Evolutionary conservation across 1,140 invertebrate species (phyloP).

Genomic region (Leptoteleia sp.): DNA sequence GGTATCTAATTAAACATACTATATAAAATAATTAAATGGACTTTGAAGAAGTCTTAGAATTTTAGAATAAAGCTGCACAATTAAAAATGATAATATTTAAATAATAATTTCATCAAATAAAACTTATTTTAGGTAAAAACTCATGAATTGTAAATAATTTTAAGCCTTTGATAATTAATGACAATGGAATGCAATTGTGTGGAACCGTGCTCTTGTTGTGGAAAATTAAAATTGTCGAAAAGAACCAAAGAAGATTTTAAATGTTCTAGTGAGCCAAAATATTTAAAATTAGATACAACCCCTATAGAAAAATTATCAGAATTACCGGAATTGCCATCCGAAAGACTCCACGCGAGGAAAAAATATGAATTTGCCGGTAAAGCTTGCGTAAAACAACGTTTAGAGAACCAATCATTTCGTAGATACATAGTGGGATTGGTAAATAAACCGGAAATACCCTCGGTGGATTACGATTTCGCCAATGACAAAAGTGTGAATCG

Average conservation of each 20-base stretch:
- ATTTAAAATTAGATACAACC: slow-evolving; percentile 42
- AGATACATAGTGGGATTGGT: slow-evolving; percentile 89
- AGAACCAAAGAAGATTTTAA: slow-evolving; percentile 6
- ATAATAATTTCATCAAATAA: too few species aligned
- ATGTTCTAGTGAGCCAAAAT: slow-evolving; percentile 19
- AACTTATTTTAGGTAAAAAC: too few species aligned
- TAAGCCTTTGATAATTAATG: too few species aligned
- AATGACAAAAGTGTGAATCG: slow-evolving; percentile 87
- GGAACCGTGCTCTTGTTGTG: slow-evolving; percentile 1
- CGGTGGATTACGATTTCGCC: slow-evolving; percentile 52
- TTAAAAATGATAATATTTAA: too few species aligned
- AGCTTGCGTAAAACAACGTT: slow-evolving; percentile 52
- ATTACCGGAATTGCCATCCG: slow-evolving; percentile 48
- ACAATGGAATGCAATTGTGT: slow-evolving; percentile 13
- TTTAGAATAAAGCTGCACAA: too few species aligned
- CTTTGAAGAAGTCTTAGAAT: too few species aligned
- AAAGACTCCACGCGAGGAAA: slow-evolving; percentile 16
- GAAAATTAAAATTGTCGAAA: slow-evolving; percentile 8
- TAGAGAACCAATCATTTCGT: slow-evolving; percentile 69
- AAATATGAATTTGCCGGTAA: slow-evolving; percentile 35
- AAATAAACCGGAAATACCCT: slow-evolving; percentile 78
- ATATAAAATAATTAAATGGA: too few species aligned
- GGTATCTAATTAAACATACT: too few species aligned
- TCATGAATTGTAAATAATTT: too few species aligned
- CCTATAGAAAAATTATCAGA: slow-evolving; percentile 29